Conservation (phyloP, 2,797 vertebrate species). For the Arctocebus calabarensis region DNA sequence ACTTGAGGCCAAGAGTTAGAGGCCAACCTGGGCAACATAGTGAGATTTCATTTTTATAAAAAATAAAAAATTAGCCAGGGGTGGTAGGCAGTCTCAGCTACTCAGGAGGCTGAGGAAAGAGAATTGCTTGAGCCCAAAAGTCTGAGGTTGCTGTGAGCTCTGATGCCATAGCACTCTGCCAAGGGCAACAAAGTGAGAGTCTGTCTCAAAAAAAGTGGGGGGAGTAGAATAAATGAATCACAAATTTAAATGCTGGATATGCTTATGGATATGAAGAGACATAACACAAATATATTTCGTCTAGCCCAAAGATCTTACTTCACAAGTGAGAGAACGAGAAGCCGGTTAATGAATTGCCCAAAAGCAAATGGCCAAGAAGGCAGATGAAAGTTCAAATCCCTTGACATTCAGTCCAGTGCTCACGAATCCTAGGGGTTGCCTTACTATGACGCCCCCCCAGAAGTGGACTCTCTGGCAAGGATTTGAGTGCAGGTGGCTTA, state of each 20-base stretch:
- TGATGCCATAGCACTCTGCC: too few relatives aligned
- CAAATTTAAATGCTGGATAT: neutral
- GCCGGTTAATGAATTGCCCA: neutral
- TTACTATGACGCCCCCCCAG: neutral
- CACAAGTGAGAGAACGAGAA: slow-evolving; percentile 2
- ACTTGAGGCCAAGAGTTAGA: too few relatives aligned
- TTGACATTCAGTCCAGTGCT: neutral
- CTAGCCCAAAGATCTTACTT: neutral
- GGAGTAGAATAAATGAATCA: neutral
- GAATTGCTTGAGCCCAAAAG: neutral
- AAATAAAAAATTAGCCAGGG: neutral
- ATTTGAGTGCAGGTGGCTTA: neutral
- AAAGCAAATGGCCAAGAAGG: neutral
- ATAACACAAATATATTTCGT: neutral
- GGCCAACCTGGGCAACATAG: too few relatives aligned
- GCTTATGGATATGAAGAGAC: neutral
- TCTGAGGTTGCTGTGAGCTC: neutral
- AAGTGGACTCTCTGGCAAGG: neutral
- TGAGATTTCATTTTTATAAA: neutral
- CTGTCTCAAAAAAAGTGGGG: neutral
- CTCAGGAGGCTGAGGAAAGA: neutral
- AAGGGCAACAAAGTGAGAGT: neutral
- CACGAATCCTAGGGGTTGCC: neutral
- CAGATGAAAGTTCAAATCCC: neutral
- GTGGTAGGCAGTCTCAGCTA: neutral